Conservation (phyloP, 2,797 vertebrate genomes). For the Xyrichtys novacula region DNA sequence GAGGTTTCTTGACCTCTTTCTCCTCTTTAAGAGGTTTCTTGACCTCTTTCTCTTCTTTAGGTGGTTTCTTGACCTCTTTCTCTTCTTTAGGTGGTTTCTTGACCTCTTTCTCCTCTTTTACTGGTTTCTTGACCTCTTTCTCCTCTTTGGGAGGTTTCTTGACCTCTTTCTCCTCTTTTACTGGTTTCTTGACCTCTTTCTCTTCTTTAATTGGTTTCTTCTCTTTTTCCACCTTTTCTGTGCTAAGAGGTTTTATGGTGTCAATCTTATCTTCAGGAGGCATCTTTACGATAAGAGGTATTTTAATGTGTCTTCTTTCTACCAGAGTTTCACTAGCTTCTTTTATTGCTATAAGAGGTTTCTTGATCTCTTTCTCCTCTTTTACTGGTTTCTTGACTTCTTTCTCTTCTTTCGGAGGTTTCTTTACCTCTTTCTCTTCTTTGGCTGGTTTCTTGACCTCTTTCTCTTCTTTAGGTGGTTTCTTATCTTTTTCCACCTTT, state of each 20-base stretch:
- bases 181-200: background rate
- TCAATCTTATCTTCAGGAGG: background rate
- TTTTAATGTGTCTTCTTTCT: background rate
- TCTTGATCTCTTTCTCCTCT: background rate
- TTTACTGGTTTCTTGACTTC: background rate
- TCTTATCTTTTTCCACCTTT: background rate
- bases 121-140: background rate
- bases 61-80: background rate
- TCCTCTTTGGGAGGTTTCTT: background rate
- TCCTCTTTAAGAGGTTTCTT: background rate
- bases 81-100: background rate
- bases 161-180: background rate
- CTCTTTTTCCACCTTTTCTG: background rate
- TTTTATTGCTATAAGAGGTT: background rate
- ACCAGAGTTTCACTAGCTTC: background rate
- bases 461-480: background rate
- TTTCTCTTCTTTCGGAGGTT: background rate
- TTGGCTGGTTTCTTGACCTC: background rate
- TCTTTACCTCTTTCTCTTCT: background rate
- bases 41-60: background rate
- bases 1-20: background rate
- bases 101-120: background rate
- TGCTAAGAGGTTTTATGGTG: background rate
- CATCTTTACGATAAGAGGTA: background rate
- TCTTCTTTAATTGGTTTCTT: slow-evolving; percentile 1